phyloP scores from a whole-genome alignment of 2,888 invertebrate species.

The Morpho deidamia region DNA sequence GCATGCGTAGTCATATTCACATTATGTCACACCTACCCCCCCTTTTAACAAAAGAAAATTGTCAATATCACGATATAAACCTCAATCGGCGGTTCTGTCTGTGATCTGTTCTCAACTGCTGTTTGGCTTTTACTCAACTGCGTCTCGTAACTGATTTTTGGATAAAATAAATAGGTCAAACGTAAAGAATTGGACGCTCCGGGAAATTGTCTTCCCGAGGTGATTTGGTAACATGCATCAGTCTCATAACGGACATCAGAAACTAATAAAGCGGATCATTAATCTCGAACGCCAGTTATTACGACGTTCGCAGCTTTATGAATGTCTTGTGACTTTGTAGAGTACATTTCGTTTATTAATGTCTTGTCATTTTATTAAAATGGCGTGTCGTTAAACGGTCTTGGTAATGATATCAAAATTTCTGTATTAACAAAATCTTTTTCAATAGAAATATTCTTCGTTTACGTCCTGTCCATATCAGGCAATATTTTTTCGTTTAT shows the following conservation, averaged over 20 bases:
- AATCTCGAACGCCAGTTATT: constrained; percentile 26
- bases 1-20: no score
- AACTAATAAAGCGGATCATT: constrained; percentile 30
- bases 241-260: constrained; percentile 18
- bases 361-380: background rate
- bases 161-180: no score
- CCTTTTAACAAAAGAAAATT: no score
- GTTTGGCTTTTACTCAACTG: no score
- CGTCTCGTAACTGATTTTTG: no score
- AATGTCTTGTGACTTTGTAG: constrained; percentile 8
- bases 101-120: no score
- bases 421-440: constrained; percentile 2
- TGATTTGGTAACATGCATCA: constrained; percentile 1
- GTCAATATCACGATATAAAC: no score
- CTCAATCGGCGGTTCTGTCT: no score
- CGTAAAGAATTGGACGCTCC: no score
- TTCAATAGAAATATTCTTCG: background rate
- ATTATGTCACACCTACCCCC: no score
- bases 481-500: no score
- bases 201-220: background rate
- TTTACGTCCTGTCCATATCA: no score
- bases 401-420: background rate
- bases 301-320: constrained; percentile 21
- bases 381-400: background rate
- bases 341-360: background rate